A percentile compares a stretch with the other conserved stretches of the same genome.
Evolutionary conservation across 2,113 vertebrate genomes (phyloP).

Genomic region (Emydocephalus ijimae): DNA sequence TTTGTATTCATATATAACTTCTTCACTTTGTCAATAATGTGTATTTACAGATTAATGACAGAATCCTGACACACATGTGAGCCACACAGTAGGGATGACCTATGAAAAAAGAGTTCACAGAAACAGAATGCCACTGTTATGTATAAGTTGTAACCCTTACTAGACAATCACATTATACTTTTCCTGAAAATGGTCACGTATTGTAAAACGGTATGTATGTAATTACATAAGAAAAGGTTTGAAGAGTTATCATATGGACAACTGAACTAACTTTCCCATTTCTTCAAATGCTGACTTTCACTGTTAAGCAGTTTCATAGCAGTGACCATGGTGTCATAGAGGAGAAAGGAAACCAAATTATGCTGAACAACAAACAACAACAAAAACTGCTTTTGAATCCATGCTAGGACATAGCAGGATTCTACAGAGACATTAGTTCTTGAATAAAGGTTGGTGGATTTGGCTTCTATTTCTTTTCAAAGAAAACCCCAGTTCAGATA

Average conservation of each 20-base stretch:
- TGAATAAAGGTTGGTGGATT: background rate
- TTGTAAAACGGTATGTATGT: constrained; percentile 26
- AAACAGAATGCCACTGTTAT: background rate
- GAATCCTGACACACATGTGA: background rate
- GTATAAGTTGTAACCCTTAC: background rate
- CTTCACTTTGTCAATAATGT: background rate
- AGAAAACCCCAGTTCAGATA: background rate
- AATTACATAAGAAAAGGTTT: constrained; percentile 33
- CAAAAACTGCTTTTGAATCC: constrained; percentile 1
- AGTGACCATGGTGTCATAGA: background rate
- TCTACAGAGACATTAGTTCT: background rate
- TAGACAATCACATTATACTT: background rate
- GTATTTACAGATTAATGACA: background rate
- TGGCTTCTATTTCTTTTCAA: background rate
- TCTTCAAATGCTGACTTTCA: constrained; percentile 9
- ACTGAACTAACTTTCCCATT: constrained; percentile 10
- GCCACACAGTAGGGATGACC: background rate
- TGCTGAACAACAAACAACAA: constrained; percentile 2
- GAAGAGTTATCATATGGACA: constrained; percentile 23
- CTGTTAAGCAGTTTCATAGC: constrained; percentile 16
- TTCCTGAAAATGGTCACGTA: background rate
- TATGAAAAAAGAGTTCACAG: background rate
- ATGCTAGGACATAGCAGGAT: background rate
- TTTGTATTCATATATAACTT: background rate
- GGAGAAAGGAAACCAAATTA: constrained; percentile 26